phyloP scores from a whole-genome alignment of 92 coral and sea anemone genomes.

The Heliopora coerulea region DNA sequence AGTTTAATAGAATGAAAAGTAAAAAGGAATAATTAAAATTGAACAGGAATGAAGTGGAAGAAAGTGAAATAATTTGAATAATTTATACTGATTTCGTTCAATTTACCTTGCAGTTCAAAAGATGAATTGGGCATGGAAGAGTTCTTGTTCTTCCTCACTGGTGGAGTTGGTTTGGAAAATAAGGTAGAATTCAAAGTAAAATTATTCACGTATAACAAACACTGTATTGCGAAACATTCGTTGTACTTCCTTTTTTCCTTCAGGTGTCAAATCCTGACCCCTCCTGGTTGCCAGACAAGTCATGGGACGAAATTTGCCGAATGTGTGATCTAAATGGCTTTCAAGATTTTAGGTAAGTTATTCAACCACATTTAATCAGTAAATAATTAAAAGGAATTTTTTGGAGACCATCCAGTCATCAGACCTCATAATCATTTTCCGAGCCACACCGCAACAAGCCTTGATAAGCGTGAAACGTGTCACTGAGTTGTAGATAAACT shows the following conservation, averaged over 20 bases:
- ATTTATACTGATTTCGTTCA: background rate
- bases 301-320: slow-evolving; percentile 98
- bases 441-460: too few relatives aligned
- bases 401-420: too few relatives aligned
- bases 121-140: slow-evolving; percentile 89
- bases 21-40: too few relatives aligned
- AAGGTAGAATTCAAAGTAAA: slow-evolving; percentile 72
- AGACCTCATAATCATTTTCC: too few relatives aligned
- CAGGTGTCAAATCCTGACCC: slow-evolving; percentile 95
- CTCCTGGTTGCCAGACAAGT: slow-evolving; percentile 95
- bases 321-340: slow-evolving; percentile 96
- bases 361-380: too few relatives aligned
- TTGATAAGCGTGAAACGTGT: too few relatives aligned
- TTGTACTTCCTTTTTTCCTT: background rate
- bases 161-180: slow-evolving; percentile 96
- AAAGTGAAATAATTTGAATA: background rate
- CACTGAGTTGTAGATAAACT: too few relatives aligned
- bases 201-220: too few relatives aligned
- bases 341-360: slow-evolving; percentile 90
- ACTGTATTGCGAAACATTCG: background rate
- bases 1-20: too few relatives aligned
- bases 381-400: too few relatives aligned
- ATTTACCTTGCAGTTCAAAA: slow-evolving; percentile 60
- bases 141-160: slow-evolving; percentile 96
- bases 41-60: too few relatives aligned